A percentile compares a stretch with the other conserved stretches of the same genome.
Evolutionary conservation across 2,888 invertebrate genomes (phyloP).

Genomic region (Sycophila texana): DNA sequence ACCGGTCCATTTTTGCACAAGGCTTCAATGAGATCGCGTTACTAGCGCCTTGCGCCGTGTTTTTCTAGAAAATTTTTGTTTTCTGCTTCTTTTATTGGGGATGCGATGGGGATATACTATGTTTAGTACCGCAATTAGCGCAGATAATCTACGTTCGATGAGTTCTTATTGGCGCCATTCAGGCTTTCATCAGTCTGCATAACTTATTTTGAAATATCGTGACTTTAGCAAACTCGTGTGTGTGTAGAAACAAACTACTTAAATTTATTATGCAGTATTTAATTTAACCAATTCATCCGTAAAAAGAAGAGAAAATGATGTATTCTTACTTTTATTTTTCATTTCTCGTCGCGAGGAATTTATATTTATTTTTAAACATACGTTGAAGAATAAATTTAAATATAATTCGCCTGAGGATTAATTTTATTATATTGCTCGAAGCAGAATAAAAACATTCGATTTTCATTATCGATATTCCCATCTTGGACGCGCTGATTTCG

Average conservation of each 20-base stretch:
- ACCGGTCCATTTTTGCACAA: conserved; percentile 23
- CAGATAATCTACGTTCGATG: not conserved
- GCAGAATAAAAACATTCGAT: conserved; percentile 24
- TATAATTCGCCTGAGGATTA: conserved; percentile 21
- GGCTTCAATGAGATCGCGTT: conserved; percentile 1
- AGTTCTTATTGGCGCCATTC: not conserved
- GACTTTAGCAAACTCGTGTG: too few species aligned
- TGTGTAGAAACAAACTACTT: too few species aligned
- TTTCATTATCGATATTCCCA: conserved; percentile 44
- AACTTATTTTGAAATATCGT: not conserved
- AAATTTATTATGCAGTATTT: too few species aligned
- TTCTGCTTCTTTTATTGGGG: not conserved
- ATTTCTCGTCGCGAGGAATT: too few species aligned
- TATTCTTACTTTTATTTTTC: too few species aligned
- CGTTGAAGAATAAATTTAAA: conserved; percentile 12
- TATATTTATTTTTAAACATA: too few species aligned
- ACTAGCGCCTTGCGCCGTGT: not conserved
- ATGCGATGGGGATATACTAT: too few species aligned
- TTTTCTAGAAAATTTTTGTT: not conserved
- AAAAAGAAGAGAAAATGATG: too few species aligned
- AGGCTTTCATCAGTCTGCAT: not conserved
- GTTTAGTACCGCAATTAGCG: not conserved
- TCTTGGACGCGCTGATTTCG: conserved; percentile 37
- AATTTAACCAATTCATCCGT: too few species aligned
- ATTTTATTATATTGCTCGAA: conserved; percentile 40